Base-by-base conservation (phyloP, 1,140 invertebrate genomes). In the Drepana arcuata region DNA sequence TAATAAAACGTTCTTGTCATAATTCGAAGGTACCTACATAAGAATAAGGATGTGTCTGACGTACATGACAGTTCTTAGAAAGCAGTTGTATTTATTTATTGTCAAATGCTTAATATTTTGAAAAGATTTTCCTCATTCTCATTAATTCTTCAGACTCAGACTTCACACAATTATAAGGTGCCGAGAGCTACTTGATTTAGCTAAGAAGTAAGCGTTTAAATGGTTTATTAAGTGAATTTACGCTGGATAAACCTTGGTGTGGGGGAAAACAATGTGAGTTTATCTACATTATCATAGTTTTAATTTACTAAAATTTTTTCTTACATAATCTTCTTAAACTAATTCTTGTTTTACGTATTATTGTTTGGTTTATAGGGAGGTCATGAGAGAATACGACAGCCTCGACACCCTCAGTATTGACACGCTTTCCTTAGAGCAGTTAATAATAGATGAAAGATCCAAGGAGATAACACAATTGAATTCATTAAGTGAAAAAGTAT, bases 351-450 rank as follows among this genome's bases (percentile, higher is more conserved):
- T 7, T 28, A 31, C 11, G 12, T 29, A 2, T 31, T 13, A 41
- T 28, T 12, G 25, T 34, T 43, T 34, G 25, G 14, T 6, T 69
- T 64, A 15, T 49, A 73, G 70, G 70, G 63, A 77, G 31, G 35
- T 51, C 32, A 9, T 58, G 27, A 44, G 36, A 32, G 59, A 74
- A 41, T 68, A 62, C 27, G 64, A 66, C 4, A 68, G 74, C 61
- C 64, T 61, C 15, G 73, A 82, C 35, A 78, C 69, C 14, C 45
- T 80, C 21, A 80, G 71, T 50, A 56, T 82, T 28, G 64, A 74
- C 39, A 80, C 78, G 14, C 46, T 78, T 24, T 47, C 53, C 23
- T 50, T 80, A 9, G 73, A 82, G 40, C 52, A 74, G 32, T 41
- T 54, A 7, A 34, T 77, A 7, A 37, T 59, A 40, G 66, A 71